These are phyloP conservation scores for Muntiacus reevesi DNA, from an alignment of 2,113 vertebrate species.

Conservation along the genomic window DNA sequence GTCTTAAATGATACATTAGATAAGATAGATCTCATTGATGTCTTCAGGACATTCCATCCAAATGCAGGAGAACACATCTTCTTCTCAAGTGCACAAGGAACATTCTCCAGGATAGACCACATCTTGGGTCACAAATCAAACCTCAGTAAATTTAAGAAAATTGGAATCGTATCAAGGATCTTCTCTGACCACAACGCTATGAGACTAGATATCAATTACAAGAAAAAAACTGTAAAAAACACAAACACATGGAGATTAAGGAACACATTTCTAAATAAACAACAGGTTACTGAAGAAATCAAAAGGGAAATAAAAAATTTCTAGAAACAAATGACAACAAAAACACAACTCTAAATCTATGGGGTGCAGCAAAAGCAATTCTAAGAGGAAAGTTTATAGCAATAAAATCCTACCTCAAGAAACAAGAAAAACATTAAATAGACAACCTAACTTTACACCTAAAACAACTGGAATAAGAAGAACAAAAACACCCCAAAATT, in stretches of 20 bases:
- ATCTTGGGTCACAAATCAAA: not conserved
- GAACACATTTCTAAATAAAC: not conserved
- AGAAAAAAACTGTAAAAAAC: not conserved
- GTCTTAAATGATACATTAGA: not conserved
- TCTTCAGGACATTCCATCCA: not conserved
- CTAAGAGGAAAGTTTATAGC: not conserved
- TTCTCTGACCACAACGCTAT: rapidly evolving
- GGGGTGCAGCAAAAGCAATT: not conserved
- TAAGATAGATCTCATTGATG: not conserved
- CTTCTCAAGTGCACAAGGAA: not conserved
- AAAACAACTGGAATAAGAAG: not conserved
- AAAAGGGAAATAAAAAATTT: not conserved
- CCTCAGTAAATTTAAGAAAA: not conserved
- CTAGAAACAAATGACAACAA: not conserved
- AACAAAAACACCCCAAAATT: not conserved
- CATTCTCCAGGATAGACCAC: not conserved
- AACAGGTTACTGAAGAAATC: not conserved
- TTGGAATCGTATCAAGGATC: not conserved
- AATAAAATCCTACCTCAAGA: not conserved
- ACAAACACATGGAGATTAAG: not conserved
- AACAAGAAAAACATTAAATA: not conserved
- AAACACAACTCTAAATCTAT: not conserved
- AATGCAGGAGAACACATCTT: not conserved
- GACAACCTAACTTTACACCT: not conserved
- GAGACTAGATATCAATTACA: not conserved